These are phyloP conservation scores for Panzeria rudis DNA, from an alignment of 2,888 invertebrate genomes.

Conservation along the genomic window DNA sequence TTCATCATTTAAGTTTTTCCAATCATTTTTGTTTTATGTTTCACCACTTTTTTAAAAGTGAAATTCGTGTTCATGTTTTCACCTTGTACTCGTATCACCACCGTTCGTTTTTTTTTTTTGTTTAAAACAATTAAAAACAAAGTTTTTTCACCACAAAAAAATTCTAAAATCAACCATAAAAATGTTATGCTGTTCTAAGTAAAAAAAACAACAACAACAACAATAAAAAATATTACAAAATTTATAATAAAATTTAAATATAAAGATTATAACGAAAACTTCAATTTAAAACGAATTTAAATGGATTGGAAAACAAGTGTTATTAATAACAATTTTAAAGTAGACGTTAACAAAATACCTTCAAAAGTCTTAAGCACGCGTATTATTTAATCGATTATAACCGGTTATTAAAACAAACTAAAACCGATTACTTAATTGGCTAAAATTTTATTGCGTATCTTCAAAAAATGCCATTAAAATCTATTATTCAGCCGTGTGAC, in stretches of 20 bases:
- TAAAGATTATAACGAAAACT: conserved; percentile 7
- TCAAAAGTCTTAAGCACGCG: background rate
- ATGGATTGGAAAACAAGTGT: background rate
- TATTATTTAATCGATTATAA: too few species aligned
- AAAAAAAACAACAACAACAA: conserved; percentile 42
- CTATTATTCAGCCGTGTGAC: too few species aligned
- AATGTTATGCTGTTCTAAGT: conserved; percentile 73
- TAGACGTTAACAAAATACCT: too few species aligned
- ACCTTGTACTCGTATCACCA: conserved; percentile 51
- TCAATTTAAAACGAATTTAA: background rate
- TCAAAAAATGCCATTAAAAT: too few species aligned
- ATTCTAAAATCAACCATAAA: conserved; percentile 28
- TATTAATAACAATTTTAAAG: too few species aligned
- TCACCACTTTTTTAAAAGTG: conserved; percentile 22
- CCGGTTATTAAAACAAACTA: too few species aligned
- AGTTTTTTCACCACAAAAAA: conserved; percentile 41
- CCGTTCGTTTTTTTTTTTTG: conserved; percentile 10
- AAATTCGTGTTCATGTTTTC: conserved; percentile 55
- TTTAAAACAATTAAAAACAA: conserved; percentile 9
- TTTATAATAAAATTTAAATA: conserved; percentile 54
- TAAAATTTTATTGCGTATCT: too few species aligned
- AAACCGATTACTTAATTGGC: too few species aligned
- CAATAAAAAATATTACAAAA: background rate
- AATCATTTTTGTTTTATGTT: conserved; percentile 41
- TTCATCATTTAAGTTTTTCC: conserved; percentile 17